Evolutionary conservation across 2,113 vertebrate genomes (phyloP).

Genomic region (Sciurus niger): DNA sequence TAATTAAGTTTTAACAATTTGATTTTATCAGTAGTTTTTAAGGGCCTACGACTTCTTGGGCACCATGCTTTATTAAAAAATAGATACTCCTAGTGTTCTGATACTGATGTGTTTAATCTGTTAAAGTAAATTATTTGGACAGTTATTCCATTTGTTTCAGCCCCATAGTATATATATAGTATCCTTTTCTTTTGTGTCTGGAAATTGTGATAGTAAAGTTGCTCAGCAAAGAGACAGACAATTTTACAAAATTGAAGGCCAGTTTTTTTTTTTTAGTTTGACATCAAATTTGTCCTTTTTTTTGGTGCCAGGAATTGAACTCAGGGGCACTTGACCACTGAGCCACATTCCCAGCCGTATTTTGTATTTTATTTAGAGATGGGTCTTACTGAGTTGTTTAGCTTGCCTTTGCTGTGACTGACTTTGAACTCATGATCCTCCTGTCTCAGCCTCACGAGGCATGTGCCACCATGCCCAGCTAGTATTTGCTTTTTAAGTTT

Average conservation of each 20-base stretch:
- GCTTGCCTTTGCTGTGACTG: too few relatives aligned
- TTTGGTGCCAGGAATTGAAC: too few relatives aligned
- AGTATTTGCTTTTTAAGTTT: constrained; percentile 40
- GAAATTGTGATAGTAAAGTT: background rate
- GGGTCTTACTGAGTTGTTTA: too few relatives aligned
- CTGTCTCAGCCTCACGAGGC: too few relatives aligned
- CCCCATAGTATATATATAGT: background rate
- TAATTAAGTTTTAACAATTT: background rate
- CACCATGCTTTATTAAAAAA: background rate
- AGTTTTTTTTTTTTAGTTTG: background rate
- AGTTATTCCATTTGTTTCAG: background rate
- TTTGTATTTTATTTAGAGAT: too few relatives aligned
- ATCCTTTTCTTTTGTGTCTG: background rate
- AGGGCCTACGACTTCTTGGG: background rate
- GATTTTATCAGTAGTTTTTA: background rate
- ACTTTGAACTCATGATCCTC: too few relatives aligned
- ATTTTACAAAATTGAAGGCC: background rate
- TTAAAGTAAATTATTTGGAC: background rate
- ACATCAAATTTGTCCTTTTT: background rate
- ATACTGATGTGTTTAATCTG: background rate
- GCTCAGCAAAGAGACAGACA: background rate
- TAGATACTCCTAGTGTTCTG: background rate
- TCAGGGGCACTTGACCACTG: too few relatives aligned
- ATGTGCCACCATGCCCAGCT: too few relatives aligned
- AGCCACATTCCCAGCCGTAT: too few relatives aligned